These are phyloP conservation scores for Patella pellucida DNA, from an alignment of 2,888 invertebrate genomes.

Conservation along the genomic window DNA sequence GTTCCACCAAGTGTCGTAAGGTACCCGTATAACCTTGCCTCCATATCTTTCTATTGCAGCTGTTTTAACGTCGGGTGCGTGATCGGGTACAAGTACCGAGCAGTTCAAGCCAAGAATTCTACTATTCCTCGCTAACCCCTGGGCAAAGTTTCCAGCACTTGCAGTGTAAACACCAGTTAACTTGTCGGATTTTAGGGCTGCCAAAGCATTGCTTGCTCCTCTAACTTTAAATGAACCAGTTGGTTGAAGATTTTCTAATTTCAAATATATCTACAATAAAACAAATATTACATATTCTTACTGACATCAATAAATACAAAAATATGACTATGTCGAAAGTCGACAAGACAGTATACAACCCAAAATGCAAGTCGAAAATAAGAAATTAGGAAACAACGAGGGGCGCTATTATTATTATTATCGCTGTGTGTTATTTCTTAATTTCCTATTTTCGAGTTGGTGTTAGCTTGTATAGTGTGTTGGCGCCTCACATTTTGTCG, in stretches of 20 bases:
- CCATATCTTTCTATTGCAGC: conserved; percentile 46
- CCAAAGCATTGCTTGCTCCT: conserved; percentile 61
- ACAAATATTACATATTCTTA: not conserved
- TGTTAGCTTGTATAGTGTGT: too few relatives aligned
- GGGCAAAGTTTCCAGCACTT: conserved; percentile 68
- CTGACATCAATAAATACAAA: too few relatives aligned
- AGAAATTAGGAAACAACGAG: too few relatives aligned
- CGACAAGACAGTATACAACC: too few relatives aligned
- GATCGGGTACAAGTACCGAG: conserved; percentile 58
- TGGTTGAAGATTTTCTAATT: conserved; percentile 66
- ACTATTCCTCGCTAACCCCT: conserved; percentile 60
- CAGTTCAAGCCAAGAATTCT: conserved; percentile 46
- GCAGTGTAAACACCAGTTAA: conserved; percentile 58
- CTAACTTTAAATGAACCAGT: conserved; percentile 66
- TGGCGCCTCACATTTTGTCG: too few relatives aligned
- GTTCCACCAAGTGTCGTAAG: conserved; percentile 63
- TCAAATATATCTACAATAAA: conserved; percentile 59
- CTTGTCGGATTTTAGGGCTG: conserved; percentile 37
- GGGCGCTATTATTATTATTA: too few relatives aligned
- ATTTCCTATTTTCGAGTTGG: too few relatives aligned
- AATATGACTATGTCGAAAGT: too few relatives aligned
- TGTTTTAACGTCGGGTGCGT: conserved; percentile 56
- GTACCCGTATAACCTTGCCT: conserved; percentile 49
- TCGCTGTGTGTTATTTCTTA: too few relatives aligned
- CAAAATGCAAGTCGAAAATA: too few relatives aligned